Conservation (phyloP, 2,797 vertebrate genomes). For the Schizothorax lantsangensis region DNA sequence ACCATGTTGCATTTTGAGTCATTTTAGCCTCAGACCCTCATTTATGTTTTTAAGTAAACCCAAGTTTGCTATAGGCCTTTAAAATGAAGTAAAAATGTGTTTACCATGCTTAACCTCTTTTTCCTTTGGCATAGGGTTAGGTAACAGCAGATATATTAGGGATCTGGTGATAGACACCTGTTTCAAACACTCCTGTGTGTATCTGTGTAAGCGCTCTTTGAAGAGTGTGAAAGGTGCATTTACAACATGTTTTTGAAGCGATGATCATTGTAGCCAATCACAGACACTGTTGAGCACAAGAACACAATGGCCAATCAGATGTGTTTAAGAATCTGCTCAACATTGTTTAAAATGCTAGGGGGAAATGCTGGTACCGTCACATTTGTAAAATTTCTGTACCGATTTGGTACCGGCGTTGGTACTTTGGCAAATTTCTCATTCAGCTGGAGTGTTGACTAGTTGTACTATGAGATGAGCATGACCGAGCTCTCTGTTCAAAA, state of each 20-base stretch:
- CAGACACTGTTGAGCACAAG: background rate
- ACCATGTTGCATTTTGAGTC: background rate
- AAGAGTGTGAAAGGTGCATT: background rate
- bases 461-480: background rate
- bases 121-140: background rate
- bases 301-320: background rate
- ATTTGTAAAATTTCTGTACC: background rate
- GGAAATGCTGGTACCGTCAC: background rate
- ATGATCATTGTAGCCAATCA: background rate
- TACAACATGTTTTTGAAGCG: background rate
- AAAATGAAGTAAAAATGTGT: background rate
- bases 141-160: background rate
- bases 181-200: background rate
- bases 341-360: background rate
- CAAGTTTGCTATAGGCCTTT: background rate
- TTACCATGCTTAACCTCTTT: background rate
- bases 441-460: background rate
- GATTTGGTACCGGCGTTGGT: background rate
- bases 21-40: background rate
- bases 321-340: background rate
- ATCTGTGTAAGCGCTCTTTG: background rate
- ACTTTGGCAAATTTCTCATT: background rate
- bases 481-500: background rate
- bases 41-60: background rate
- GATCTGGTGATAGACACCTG: background rate